phyloP scores from a whole-genome alignment of 2,797 vertebrate species.

The Eptatretus atami region DNA sequence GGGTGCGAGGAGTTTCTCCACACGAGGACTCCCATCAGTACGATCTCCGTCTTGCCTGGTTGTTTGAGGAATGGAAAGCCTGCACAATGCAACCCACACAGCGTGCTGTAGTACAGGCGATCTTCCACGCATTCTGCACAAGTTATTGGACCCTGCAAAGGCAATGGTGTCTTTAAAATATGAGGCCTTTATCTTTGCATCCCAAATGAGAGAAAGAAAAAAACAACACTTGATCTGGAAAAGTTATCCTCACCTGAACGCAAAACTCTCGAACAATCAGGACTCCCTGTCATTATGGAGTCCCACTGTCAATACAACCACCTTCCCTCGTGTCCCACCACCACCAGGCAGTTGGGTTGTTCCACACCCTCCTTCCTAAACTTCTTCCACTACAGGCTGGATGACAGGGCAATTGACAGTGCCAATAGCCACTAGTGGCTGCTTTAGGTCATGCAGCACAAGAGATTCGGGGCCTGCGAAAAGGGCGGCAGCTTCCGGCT shows the following conservation, averaged over 20 bases:
- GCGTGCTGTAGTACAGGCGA: too few species aligned
- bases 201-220: too few species aligned
- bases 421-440: slow-evolving; percentile 42
- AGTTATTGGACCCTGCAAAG: too few species aligned
- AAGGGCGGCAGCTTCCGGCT: slow-evolving; percentile 1
- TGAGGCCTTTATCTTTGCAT: too few species aligned
- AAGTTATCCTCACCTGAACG: neutral
- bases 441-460: slow-evolving; percentile 43
- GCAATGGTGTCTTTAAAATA: too few species aligned
- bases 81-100: too few species aligned
- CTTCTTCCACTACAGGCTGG: too few species aligned
- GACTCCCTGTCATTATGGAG: neutral
- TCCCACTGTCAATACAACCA: slow-evolving; percentile 19
- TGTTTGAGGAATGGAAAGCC: too few species aligned
- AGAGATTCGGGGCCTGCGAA: slow-evolving; percentile 10
- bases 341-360: slow-evolving; percentile 25
- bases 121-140: too few species aligned
- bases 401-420: slow-evolving; percentile 8
- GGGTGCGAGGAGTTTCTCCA: too few species aligned
- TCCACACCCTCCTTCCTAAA: neutral
- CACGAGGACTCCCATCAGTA: too few species aligned
- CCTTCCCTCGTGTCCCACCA: slow-evolving; percentile 26
- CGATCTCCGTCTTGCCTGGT: too few species aligned
- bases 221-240: neutral
- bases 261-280: neutral